Conservation (phyloP, 2,888 invertebrate genomes). For the Lepidonotus clava region DNA sequence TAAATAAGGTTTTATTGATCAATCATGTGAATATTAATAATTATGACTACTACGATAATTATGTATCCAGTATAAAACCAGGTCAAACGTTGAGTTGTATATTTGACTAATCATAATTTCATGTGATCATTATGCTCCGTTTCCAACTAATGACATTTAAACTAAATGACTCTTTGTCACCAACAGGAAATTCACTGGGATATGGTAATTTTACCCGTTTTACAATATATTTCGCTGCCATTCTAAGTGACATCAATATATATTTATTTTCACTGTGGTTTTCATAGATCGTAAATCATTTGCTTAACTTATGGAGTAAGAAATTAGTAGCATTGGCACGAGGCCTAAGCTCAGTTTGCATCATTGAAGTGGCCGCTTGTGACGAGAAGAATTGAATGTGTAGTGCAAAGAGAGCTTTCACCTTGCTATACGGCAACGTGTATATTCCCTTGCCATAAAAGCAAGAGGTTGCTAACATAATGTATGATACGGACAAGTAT, state of each 20-base stretch:
- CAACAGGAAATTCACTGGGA: background rate
- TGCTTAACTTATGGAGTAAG: background rate
- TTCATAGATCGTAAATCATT: too few species aligned
- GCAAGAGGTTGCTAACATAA: slow-evolving; percentile 13
- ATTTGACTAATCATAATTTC: slow-evolving; percentile 6
- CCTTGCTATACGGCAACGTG: slow-evolving; percentile 27
- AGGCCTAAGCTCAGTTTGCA: slow-evolving; percentile 16
- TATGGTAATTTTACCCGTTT: too few species aligned
- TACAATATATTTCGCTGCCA: too few species aligned
- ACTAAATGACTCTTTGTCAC: background rate
- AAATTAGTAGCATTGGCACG: background rate
- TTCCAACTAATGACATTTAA: slow-evolving; percentile 4
- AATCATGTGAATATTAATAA: slow-evolving; percentile 27
- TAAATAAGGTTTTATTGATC: slow-evolving; percentile 16
- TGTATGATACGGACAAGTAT: slow-evolving; percentile 45
- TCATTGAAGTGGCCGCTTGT: background rate
- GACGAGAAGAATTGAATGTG: background rate
- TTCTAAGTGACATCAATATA: too few species aligned
- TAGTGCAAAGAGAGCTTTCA: slow-evolving; percentile 9
- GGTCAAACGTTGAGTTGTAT: slow-evolving; percentile 20
- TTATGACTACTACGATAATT: background rate
- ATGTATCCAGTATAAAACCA: background rate
- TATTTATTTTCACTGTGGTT: slow-evolving; percentile 24
- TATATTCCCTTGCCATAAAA: slow-evolving; percentile 7
- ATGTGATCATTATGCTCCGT: background rate